Evolutionary conservation across 2,113 vertebrate genomes (phyloP).

Genomic region (Semnornis frantzii): DNA sequence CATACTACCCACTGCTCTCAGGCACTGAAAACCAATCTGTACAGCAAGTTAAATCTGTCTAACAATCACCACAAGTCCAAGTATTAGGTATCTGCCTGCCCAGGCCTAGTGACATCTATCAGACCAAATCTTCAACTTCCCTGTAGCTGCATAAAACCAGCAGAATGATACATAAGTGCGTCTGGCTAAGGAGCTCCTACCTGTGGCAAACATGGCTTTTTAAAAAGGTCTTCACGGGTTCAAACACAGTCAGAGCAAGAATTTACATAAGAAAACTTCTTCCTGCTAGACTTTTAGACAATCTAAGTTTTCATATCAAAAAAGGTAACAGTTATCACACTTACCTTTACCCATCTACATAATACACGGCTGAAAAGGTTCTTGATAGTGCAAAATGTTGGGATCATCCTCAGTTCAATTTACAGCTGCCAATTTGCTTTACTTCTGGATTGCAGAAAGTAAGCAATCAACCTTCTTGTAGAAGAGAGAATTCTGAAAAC

Average conservation of each 20-base stretch:
- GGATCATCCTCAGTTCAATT: background rate
- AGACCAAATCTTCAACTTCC: background rate
- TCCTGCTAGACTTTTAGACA: background rate
- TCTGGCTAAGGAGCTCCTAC: background rate
- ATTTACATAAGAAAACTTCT: background rate
- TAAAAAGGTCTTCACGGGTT: background rate
- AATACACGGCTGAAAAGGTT: background rate
- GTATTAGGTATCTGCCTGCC: background rate
- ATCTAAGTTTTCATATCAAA: background rate
- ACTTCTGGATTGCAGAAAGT: background rate
- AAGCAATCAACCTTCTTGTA: background rate
- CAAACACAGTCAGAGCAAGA: background rate
- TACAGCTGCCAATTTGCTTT: background rate
- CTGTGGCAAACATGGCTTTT: background rate
- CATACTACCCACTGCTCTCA: background rate
- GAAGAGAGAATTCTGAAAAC: conserved; percentile 1
- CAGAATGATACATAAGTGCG: background rate
- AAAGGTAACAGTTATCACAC: background rate
- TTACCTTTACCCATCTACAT: background rate
- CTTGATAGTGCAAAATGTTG: background rate
- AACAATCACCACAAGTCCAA: background rate
- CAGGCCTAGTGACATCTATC: background rate
- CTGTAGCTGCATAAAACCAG: background rate
- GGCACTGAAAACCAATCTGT: background rate
- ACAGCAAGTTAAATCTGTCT: background rate